Percentiles rank a stretch among this genome's conserved stretches.
phyloP scores from a whole-genome alignment of 30 jellyfish, hydroid and myxozoan genomes.

The Sanderia malayensis region DNA sequence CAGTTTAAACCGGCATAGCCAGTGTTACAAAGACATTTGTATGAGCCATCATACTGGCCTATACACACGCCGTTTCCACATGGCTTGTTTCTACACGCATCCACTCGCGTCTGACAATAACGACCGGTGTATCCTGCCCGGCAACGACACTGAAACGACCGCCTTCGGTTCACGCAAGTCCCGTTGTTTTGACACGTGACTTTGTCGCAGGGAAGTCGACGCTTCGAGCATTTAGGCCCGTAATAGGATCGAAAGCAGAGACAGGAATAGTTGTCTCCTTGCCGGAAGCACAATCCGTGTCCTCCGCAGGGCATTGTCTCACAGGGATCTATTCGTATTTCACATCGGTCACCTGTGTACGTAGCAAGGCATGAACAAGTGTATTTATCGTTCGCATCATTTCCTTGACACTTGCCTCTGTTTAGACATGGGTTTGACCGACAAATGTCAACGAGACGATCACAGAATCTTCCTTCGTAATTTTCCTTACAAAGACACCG shows the following conservation, averaged over 20 bases:
- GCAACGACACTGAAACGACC: constrained; percentile 47
- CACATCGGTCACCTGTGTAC: constrained; percentile 45
- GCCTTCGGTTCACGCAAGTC: constrained; percentile 29
- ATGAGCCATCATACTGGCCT: constrained; percentile 34
- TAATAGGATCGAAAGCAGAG: constrained; percentile 43
- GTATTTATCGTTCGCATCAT: constrained; percentile 20
- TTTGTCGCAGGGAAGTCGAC: constrained; percentile 40
- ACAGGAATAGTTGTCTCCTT: constrained; percentile 35
- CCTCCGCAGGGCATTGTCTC: constrained; percentile 64
- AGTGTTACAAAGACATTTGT: constrained; percentile 44
- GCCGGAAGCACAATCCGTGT: constrained; percentile 52
- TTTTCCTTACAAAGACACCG: constrained; percentile 43
- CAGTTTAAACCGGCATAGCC: constrained; percentile 58
- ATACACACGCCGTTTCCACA: constrained; percentile 60
- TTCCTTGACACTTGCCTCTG: constrained; percentile 43
- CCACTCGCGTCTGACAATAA: constrained; percentile 44
- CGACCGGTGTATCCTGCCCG: constrained; percentile 41
- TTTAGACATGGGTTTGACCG: constrained; percentile 41
- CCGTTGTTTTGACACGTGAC: constrained; percentile 48
- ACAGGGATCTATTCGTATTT: constrained; percentile 53
- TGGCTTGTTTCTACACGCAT: constrained; percentile 56
- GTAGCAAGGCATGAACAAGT: constrained; percentile 42
- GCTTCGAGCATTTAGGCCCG: constrained; percentile 43
- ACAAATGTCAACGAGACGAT: constrained; percentile 36
- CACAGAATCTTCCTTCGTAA: constrained; percentile 43